These are phyloP conservation scores for Dolomedes plantarius DNA, from an alignment of 2,888 invertebrate genomes.

Conservation along the genomic window DNA sequence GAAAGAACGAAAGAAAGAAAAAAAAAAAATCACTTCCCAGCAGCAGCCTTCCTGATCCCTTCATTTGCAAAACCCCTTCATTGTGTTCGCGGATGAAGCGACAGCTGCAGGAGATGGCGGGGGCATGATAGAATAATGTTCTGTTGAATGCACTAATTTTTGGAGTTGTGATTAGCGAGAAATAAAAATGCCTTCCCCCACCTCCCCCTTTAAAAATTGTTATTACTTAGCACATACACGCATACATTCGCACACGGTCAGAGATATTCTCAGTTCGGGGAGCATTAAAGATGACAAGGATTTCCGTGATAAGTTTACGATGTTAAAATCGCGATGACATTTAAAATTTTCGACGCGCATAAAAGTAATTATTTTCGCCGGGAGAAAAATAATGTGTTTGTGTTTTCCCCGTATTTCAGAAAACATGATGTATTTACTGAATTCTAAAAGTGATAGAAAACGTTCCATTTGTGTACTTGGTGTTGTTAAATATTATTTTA, in stretches of 20 bases:
- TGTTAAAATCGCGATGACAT: too few species aligned
- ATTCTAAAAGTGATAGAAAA: too few species aligned
- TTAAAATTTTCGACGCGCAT: too few species aligned
- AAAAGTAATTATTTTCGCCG: too few species aligned
- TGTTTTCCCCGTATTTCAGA: too few species aligned
- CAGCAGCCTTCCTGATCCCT: conserved; percentile 5
- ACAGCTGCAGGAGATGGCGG: conserved; percentile 65
- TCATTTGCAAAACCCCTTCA: conserved; percentile 40
- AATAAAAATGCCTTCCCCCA: not conserved
- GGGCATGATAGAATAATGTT: conserved; percentile 63
- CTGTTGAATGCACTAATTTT: conserved; percentile 32
- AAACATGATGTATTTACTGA: too few species aligned
- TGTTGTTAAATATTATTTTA: too few species aligned
- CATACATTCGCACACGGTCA: too few species aligned
- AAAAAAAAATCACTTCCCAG: conserved; percentile 8
- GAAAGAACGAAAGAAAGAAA: too few species aligned
- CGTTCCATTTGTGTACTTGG: too few species aligned
- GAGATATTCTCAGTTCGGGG: not conserved
- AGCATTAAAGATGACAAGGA: not conserved
- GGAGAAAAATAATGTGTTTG: too few species aligned
- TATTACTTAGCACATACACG: too few species aligned
- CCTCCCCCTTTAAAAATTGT: not conserved
- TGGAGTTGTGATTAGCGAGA: not conserved
- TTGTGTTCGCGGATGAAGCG: conserved; percentile 28
- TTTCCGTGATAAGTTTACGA: not conserved